Base-by-base conservation (phyloP, 92 coral and sea anemone species). In the Chrysogorgia sp. region DNA sequence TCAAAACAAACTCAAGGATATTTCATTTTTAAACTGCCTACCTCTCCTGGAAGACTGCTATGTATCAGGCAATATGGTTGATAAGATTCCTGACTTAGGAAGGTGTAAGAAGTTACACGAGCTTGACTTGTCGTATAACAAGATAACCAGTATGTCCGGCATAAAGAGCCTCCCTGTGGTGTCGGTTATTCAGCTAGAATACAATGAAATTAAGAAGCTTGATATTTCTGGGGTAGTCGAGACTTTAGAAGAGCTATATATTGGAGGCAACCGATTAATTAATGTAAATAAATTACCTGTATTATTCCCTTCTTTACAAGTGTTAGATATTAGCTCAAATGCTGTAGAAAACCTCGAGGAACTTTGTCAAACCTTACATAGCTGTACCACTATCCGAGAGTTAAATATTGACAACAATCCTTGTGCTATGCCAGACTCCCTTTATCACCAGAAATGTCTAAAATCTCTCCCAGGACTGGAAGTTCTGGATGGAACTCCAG, bases 51-150 rank as follows among this genome's bases (percentile, higher is more conserved):
- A 94, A 72, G 97, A 94, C 60, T 92, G 91, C 71, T 92, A 94
- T 70, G 90, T 84, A n/a, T 87, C 97, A 43, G 84, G 91, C 31
- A 94, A 94, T 84, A 76, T 56, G 62, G 79, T 94, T 32, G 52
- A 56, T 57, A 85, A 81, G 52, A 34, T 91, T 20, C 88, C 97
- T 35, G 96, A 89, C 76, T 72, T 94, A 40, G 96, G 98, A 20
- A 83, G 98, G 68, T 94, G 98, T 65, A 87, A 85, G 60, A 88
- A 94, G 92, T 65, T 94, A 22, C 92, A 88, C 49, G 98, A 94
- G 48, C 64, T 94, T 57, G 98, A 94, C 75, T 61, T 91, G n/a
- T 92, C 97, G 43, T 83, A 90, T 62, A 94, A 94, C 67, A 83
- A 77, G 34, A 74, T 94, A 48, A 56, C 86, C 12, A 91, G 92